Evolutionary conservation across 1,140 invertebrate genomes (phyloP).

Genomic region (Hylyphantes graminicola): DNA sequence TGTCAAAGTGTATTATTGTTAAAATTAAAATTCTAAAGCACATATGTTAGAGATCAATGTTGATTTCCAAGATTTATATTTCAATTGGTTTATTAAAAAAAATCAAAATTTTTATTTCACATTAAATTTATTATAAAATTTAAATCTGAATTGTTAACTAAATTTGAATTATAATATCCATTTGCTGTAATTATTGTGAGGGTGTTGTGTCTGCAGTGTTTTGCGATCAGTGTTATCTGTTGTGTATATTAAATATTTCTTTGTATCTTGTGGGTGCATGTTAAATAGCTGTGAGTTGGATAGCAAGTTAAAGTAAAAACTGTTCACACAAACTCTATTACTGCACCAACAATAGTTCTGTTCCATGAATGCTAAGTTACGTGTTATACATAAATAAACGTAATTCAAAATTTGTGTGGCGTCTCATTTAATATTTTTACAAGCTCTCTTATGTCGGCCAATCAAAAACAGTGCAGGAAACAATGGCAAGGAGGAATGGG

Average conservation of each 20-base stretch:
- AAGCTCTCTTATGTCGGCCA: too few relatives aligned
- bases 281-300: constrained; percentile 49
- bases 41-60: constrained; percentile 43
- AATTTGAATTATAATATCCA: not conserved
- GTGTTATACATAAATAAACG: constrained; percentile 25
- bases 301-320: constrained; percentile 38
- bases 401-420: constrained; percentile 17
- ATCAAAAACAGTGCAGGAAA: too few relatives aligned
- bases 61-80: constrained; percentile 2
- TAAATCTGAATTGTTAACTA: constrained; percentile 21
- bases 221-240: constrained; percentile 28
- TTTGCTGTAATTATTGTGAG: not conserved
- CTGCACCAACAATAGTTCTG: constrained; percentile 58
- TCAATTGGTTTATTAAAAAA: too few relatives aligned
- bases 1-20: constrained; percentile 49
- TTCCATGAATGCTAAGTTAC: constrained; percentile 51
- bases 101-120: too few relatives aligned
- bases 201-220: not conserved
- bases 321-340: constrained; percentile 36
- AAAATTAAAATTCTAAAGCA: constrained; percentile 39
- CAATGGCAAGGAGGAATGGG: too few relatives aligned
- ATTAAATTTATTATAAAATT: constrained; percentile 21
- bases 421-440: not conserved
- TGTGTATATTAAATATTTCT: constrained; percentile 16
- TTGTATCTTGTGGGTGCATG: constrained; percentile 53